phyloP scores from a whole-genome alignment of 2,888 invertebrate genomes.

The Drosophila anomalata region DNA sequence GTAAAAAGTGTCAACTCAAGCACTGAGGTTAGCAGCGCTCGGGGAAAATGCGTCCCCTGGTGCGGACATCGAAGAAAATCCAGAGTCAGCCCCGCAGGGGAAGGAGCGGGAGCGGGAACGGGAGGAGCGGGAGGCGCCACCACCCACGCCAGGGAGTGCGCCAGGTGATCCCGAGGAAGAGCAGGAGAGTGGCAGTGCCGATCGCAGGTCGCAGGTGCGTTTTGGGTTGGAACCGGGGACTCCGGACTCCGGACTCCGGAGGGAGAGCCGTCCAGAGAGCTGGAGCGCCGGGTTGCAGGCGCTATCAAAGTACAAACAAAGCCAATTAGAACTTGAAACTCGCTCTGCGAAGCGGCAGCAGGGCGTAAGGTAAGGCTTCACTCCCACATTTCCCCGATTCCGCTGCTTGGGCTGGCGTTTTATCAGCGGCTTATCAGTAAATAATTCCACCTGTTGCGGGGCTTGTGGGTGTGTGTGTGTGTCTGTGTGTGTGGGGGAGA shows the following conservation, averaged over 20 bases:
- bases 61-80: constrained; percentile 9
- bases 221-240: constrained; percentile 19
- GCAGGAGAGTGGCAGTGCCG: neutral
- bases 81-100: neutral
- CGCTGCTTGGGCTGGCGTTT: constrained; percentile 37
- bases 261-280: neutral
- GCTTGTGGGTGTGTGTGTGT: constrained; percentile 38
- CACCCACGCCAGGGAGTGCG: neutral
- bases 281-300: constrained; percentile 9
- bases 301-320: constrained; percentile 55
- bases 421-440: constrained; percentile 78
- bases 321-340: constrained; percentile 69
- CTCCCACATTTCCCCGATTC: constrained; percentile 14
- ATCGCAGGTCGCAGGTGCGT: constrained; percentile 42
- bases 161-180: constrained; percentile 16
- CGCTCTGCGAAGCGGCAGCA: constrained; percentile 41
- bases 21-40: constrained; percentile 31
- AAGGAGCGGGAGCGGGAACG: neutral
- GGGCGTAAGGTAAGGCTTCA: constrained; percentile 21
- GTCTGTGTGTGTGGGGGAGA: constrained; percentile 46
- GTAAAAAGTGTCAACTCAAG: constrained; percentile 45
- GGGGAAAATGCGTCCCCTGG: constrained; percentile 37
- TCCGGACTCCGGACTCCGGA: no score
- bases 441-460: constrained; percentile 77
- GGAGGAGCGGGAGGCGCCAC: neutral